phyloP scores from a whole-genome alignment of 2,797 vertebrate species.

The Gymnoscopelus braueri region DNA sequence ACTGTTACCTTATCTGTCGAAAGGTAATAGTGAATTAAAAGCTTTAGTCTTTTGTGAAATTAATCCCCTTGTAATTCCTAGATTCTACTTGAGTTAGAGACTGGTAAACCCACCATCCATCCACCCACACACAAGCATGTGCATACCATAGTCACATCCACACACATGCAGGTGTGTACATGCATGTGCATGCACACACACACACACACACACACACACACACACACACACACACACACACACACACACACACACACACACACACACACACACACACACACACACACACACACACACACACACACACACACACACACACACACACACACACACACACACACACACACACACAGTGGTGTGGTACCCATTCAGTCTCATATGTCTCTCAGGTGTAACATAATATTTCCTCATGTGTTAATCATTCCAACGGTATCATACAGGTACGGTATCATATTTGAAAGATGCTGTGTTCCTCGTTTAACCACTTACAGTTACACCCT shows the following conservation, averaged over 20 bases:
- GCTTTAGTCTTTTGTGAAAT: too few relatives aligned
- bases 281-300: slow-evolving; percentile 4
- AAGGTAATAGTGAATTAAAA: too few relatives aligned
- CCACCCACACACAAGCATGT: background rate
- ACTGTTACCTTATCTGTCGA: too few relatives aligned
- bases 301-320: slow-evolving; percentile 7
- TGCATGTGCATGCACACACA: background rate
- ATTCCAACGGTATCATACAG: too few relatives aligned
- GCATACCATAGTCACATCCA: background rate
- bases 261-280: background rate
- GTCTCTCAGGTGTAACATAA: too few relatives aligned
- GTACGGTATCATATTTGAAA: too few relatives aligned
- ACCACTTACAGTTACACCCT: too few relatives aligned
- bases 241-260: background rate
- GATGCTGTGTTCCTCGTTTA: too few relatives aligned
- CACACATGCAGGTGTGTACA: background rate
- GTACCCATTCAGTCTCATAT: too few relatives aligned
- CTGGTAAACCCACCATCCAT: background rate
- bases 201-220: slow-evolving; percentile 10
- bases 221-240: background rate
- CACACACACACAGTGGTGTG: background rate
- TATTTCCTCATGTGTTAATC: too few relatives aligned
- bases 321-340: slow-evolving; percentile 1
- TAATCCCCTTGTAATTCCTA: too few relatives aligned
- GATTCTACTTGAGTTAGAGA: too few relatives aligned